Base-by-base conservation (phyloP, 2,113 vertebrate species). In the Pelodiscus sinensis region DNA sequence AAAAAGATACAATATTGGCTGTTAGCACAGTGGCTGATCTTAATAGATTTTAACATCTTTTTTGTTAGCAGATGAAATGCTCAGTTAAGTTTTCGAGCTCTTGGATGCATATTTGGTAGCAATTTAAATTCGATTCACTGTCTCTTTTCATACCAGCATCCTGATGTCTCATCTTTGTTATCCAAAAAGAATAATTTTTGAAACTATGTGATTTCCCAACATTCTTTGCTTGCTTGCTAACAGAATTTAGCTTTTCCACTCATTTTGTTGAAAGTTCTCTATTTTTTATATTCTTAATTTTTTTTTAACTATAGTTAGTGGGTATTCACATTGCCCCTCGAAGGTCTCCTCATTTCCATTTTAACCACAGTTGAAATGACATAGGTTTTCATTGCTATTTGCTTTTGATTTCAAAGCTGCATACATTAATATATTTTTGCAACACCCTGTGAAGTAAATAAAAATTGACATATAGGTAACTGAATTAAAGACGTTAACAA, bases 221-320 rank as follows among this genome's bases (percentile, higher is more conserved):
- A 71, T 71, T 71, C 4, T 35, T 65, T 65, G n/a, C n/a, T n/a
- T 35, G 31, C 18, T 71, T 71, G n/a, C 31, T 71, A 16, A 8
- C n/a, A 21, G 35, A 71, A 18, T 71, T 71, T 9, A 35, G 8
- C 13, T 38, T 29, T 1, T 78, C 71, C 80, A 81, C 71, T 54
- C 38, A 51, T 94, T 93, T 95, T 65, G 44, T 82, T 78, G 44
- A n/a, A n/a, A 57, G 77, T 85, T 54, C 52, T 68, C 65, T n/a
- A 31, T 22, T 81, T 75, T 79, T 85, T 52, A 55, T 77, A 65
- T 38, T 71, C 85, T 88, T 38, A 77, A 71, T 54, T 24, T 79
- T 86, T 44, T 88, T 79, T 86, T 44, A 83, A 52, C 79, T 90
- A 24, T 68, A 88, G 92, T 91, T 92, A 85, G 81, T 95, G 82